These are phyloP conservation scores for Sciurus carolinensis DNA, from an alignment of 2,797 vertebrate genomes.

Conservation along the genomic window DNA sequence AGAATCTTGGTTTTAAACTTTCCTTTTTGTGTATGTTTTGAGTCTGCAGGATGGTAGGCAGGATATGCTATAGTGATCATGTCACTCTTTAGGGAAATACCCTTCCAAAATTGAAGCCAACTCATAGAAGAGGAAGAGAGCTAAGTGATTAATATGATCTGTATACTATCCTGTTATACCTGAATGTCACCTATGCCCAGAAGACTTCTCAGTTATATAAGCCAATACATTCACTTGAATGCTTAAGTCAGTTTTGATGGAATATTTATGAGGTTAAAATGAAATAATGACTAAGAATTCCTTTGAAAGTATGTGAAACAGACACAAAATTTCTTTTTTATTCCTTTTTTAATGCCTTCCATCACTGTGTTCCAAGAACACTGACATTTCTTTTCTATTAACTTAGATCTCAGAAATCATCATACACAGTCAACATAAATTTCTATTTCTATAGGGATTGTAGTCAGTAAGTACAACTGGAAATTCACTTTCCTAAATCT, in stretches of 20 bases:
- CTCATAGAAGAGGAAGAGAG: neutral
- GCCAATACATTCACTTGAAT: neutral
- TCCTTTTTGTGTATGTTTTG: neutral
- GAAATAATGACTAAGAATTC: constrained; percentile 2
- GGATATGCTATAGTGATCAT: neutral
- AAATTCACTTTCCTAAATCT: neutral
- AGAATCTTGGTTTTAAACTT: neutral
- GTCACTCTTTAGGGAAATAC: neutral
- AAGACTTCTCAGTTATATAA: neutral
- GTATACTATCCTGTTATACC: neutral
- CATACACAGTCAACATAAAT: neutral
- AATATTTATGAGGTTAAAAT: constrained; percentile 41
- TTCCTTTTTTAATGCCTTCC: neutral
- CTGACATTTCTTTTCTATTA: neutral
- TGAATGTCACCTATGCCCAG: neutral
- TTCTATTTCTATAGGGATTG: neutral
- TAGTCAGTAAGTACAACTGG: neutral
- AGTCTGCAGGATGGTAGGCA: neutral
- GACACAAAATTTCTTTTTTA: neutral
- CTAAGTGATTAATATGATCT: neutral
- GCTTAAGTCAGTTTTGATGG: neutral
- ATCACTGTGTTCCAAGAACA: neutral
- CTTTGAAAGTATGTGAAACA: neutral
- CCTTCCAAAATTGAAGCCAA: neutral
- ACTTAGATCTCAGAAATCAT: constrained; percentile 2